Conservation (phyloP, 2,888 invertebrate genomes). For the Blomia tropicalis region DNA sequence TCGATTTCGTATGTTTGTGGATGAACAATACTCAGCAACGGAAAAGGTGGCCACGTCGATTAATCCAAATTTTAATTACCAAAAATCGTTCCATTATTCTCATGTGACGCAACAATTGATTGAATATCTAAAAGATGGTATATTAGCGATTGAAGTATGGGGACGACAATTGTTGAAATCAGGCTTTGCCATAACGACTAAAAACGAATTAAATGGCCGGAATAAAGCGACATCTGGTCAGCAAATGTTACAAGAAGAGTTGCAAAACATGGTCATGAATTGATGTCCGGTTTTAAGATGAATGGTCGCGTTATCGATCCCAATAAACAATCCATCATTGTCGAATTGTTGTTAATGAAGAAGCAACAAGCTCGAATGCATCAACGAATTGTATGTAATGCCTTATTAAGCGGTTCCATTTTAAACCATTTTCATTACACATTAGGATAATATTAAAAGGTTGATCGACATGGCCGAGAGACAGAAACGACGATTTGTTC, state of each 20-base stretch:
- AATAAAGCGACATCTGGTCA: too few species aligned
- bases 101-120: constrained; percentile 37
- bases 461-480: constrained; percentile 35
- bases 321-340: constrained; percentile 38
- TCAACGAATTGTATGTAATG: constrained; percentile 35
- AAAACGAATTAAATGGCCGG: constrained; percentile 30
- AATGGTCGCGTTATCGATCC: constrained; percentile 36
- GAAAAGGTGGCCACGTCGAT: constrained; percentile 34
- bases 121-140: constrained; percentile 38
- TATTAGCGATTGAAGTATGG: constrained; percentile 40
- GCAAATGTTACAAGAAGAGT: constrained; percentile 34
- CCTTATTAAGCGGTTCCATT: neutral
- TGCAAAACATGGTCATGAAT: constrained; percentile 32
- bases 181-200: constrained; percentile 25
- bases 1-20: constrained; percentile 40
- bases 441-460: constrained; percentile 34
- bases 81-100: constrained; percentile 37
- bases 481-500: constrained; percentile 34
- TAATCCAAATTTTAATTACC: constrained; percentile 40
- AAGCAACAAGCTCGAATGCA: constrained; percentile 38
- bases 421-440: neutral
- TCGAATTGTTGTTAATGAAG: constrained; percentile 38
- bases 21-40: constrained; percentile 37
- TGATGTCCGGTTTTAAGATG: constrained; percentile 34
- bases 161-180: constrained; percentile 38